phyloP scores from a whole-genome alignment of 2,797 vertebrate genomes.

The Peromyscus aztecus region DNA sequence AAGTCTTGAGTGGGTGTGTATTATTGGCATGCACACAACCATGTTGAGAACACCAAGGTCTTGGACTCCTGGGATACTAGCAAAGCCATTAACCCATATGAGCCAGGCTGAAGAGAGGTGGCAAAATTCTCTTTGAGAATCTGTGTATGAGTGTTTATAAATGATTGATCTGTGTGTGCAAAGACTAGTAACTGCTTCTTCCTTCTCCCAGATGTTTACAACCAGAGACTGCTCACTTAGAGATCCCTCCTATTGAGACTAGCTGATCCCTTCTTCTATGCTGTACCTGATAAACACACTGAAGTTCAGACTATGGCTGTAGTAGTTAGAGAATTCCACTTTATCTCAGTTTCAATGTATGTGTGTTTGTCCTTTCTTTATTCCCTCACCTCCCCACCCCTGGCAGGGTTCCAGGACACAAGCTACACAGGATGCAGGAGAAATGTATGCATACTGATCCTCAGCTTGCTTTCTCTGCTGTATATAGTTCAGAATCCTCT shows the following conservation, averaged over 20 bases:
- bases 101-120: background rate
- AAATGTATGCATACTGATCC: background rate
- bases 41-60: background rate
- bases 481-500: background rate
- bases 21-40: background rate
- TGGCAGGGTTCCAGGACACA: background rate
- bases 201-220: background rate
- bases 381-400: background rate
- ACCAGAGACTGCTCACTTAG: background rate
- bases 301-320: background rate
- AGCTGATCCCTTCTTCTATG: background rate
- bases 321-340: background rate
- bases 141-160: background rate
- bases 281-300: background rate
- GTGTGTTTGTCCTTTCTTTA: background rate
- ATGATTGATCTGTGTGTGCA: background rate
- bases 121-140: background rate
- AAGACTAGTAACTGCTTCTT: background rate
- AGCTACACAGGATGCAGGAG: background rate
- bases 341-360: background rate
- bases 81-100: background rate
- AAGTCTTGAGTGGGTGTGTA: background rate
- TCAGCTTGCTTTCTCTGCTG: background rate
- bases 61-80: background rate
- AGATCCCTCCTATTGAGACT: background rate